These are phyloP conservation scores for Meliscaeva auricollis DNA, from an alignment of 2,888 invertebrate genomes.

Conservation along the genomic window DNA sequence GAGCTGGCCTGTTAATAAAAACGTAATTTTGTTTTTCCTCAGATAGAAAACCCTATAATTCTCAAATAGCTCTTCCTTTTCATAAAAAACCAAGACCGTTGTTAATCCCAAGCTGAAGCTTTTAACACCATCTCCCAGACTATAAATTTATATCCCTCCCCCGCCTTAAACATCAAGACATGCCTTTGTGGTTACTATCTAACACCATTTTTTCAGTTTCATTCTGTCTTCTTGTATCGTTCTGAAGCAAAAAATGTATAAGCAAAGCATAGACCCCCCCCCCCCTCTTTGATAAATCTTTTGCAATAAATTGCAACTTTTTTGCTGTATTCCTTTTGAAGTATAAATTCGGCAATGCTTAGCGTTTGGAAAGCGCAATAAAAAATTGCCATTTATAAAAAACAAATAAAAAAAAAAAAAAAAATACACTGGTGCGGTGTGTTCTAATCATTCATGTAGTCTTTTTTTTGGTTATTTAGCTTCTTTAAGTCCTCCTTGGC, in stretches of 20 bases:
- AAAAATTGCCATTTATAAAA: slow-evolving; percentile 50
- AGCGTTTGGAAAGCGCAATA: slow-evolving; percentile 40
- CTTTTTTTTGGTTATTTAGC: slow-evolving; percentile 55
- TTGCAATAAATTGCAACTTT: slow-evolving; percentile 74
- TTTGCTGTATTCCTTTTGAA: slow-evolving; percentile 3
- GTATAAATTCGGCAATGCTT: slow-evolving; percentile 37
- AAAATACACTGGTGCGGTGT: slow-evolving; percentile 19
- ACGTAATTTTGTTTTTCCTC: no score
- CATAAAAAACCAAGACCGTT: no score
- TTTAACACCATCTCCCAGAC: neutral
- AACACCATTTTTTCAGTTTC: slow-evolving; percentile 15
- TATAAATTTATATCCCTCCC: slow-evolving; percentile 53
- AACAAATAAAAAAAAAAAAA: slow-evolving; percentile 41
- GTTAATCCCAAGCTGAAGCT: no score
- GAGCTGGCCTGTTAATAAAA: no score
- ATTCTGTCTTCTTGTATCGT: slow-evolving; percentile 11
- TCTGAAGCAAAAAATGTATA: slow-evolving; percentile 13
- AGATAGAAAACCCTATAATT: no score
- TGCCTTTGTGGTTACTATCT: slow-evolving; percentile 61
- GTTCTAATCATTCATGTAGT: slow-evolving; percentile 62
- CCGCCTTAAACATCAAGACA: slow-evolving; percentile 57
- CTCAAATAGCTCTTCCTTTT: no score
- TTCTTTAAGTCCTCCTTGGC: slow-evolving; percentile 53
- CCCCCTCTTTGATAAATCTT: slow-evolving; percentile 69
- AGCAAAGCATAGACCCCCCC: neutral